Percentiles rank a stretch among this genome's conserved stretches.
Conservation (phyloP, 2,113 vertebrate genomes). For the Ornithorhynchus anatinus region DNA sequence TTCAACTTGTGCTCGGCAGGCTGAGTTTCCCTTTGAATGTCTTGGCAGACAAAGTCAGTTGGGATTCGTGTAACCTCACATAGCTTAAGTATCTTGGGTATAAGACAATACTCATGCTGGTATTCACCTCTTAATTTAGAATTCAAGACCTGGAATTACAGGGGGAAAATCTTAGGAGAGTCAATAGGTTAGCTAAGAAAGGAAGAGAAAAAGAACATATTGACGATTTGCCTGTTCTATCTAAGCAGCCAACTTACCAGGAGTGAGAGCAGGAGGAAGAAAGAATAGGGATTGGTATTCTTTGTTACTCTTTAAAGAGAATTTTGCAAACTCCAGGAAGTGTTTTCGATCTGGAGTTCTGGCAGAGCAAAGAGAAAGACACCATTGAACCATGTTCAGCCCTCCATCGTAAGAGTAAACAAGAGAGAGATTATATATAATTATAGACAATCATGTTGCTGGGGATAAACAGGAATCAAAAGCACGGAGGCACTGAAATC, state of each 20-base stretch:
- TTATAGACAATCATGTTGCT: constrained; percentile 74
- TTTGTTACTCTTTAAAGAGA: constrained; percentile 46
- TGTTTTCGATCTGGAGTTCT: constrained; percentile 4
- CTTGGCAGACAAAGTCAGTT: too few species aligned
- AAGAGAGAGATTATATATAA: constrained; percentile 75
- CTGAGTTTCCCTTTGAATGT: fast-evolving
- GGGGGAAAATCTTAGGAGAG: constrained; percentile 19
- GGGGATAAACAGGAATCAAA: constrained; percentile 73
- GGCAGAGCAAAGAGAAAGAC: constrained; percentile 40
- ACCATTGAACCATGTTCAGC: constrained; percentile 48
- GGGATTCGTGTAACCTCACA: not conserved
- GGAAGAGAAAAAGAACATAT: too few species aligned
- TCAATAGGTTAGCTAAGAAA: too few species aligned
- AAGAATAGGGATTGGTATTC: constrained; percentile 25
- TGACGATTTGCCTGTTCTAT: too few species aligned
- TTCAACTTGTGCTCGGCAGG: too few species aligned
- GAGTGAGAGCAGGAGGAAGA: constrained; percentile 38
- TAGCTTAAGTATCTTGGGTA: not conserved
- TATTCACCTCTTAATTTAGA: constrained; percentile 46
- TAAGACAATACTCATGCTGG: constrained; percentile 5
- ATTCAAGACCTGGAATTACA: constrained; percentile 11
- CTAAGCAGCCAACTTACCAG: too few species aligned
- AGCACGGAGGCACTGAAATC: constrained; percentile 64
- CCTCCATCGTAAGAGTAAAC: constrained; percentile 70
- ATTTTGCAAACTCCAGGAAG: constrained; percentile 44